These are phyloP conservation scores for Melieria picta DNA, from an alignment of 2,888 invertebrate genomes.

Conservation along the genomic window DNA sequence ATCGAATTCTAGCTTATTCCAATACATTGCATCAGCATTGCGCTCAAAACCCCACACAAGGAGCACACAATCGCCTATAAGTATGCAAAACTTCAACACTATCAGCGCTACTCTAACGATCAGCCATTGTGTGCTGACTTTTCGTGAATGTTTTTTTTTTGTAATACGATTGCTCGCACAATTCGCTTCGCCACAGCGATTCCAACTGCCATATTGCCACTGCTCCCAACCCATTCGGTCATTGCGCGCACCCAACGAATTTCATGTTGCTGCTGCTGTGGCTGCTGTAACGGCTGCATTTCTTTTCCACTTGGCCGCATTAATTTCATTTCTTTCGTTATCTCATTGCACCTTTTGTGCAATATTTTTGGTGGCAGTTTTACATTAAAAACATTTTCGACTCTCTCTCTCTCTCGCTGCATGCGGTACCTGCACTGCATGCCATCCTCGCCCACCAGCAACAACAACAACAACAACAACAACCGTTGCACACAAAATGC, in stretches of 20 bases:
- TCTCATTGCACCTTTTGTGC: neutral
- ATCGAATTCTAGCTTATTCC: no score
- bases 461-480: neutral
- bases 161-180: no score
- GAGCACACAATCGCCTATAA: no score
- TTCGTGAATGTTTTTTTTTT: no score
- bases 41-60: no score
- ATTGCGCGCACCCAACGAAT: neutral
- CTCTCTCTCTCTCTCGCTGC: neutral
- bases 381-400: neutral
- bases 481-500: conserved; percentile 18
- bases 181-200: no score
- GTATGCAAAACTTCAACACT: no score
- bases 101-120: no score
- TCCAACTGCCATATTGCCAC: neutral
- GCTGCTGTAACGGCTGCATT: conserved; percentile 2
- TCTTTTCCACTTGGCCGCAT: conserved; percentile 18
- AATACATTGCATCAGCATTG: no score
- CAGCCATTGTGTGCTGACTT: no score
- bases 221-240: neutral
- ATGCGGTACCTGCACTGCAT: neutral
- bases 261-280: no score
- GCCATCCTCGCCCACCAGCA: neutral
- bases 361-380: neutral
- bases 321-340: conserved; percentile 1